Conservation (phyloP, 2,113 vertebrate genomes). For the Lagopus muta region DNA sequence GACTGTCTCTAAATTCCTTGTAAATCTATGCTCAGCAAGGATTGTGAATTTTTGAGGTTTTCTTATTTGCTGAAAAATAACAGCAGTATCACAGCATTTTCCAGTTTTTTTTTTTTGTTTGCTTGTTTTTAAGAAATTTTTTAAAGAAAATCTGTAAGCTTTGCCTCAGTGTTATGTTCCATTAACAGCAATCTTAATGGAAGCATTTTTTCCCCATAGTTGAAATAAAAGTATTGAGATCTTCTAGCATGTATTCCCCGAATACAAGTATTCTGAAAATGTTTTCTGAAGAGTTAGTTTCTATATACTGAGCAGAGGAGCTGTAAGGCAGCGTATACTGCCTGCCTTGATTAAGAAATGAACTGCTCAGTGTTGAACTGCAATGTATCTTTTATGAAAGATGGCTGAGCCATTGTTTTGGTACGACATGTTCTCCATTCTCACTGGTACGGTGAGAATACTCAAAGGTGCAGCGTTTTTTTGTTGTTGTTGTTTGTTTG, state of each 20-base stretch:
- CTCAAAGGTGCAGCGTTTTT: not conserved
- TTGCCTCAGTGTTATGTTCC: not conserved
- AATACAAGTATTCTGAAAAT: not conserved
- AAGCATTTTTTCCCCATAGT: not conserved
- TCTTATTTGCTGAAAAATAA: not conserved
- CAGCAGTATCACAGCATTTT: not conserved
- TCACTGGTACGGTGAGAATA: not conserved
- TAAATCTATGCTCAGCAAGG: not conserved
- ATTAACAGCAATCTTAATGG: not conserved
- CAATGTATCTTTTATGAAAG: not conserved
- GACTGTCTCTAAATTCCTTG: constrained; percentile 6
- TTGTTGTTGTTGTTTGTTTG: not conserved
- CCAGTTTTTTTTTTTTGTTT: not conserved
- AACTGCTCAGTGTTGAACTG: not conserved
- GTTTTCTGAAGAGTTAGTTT: not conserved
- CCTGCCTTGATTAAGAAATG: not conserved
- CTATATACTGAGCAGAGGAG: not conserved
- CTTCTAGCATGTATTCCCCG: not conserved
- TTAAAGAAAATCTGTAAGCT: not conserved
- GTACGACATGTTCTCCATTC: not conserved
- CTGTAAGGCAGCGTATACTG: not conserved
- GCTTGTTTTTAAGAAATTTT: not conserved
- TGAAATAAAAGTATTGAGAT: not conserved
- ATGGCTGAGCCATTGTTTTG: not conserved
- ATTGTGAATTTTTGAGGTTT: not conserved